A percentile compares a stretch with the other conserved stretches of the same genome.
phyloP scores from a whole-genome alignment of 2,888 invertebrate species.

The Marronus borbonicus region DNA sequence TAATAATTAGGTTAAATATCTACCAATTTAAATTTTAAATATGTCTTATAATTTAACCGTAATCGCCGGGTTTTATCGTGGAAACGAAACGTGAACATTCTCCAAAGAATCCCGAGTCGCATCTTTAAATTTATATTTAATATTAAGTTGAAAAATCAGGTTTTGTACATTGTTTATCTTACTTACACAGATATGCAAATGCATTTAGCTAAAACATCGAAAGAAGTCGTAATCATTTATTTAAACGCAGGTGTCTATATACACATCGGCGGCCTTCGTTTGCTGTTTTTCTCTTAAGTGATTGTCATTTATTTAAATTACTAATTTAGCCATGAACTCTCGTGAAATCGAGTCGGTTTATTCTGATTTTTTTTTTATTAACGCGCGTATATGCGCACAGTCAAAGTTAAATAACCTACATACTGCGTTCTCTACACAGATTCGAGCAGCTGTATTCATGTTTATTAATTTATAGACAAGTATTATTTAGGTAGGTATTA shows the following conservation, averaged over 20 bases:
- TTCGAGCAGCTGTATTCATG: not conserved
- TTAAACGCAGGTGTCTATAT: conserved; percentile 44
- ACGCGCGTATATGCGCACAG: not conserved
- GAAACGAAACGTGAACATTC: too few relatives aligned
- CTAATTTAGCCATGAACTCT: conserved; percentile 43
- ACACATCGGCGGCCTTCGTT: conserved; percentile 33
- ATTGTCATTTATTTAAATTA: conserved; percentile 46
- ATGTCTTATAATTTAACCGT: too few relatives aligned
- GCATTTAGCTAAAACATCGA: not conserved
- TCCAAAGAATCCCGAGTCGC: not conserved
- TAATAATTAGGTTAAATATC: too few relatives aligned
- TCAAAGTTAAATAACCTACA: conserved; percentile 19
- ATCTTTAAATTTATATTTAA: not conserved
- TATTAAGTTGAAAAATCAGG: conserved; percentile 1
- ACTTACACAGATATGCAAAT: conserved; percentile 19
- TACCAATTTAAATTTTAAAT: too few relatives aligned
- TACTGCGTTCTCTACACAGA: not conserved
- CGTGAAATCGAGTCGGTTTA: conserved; percentile 26
- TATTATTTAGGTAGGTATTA: conserved; percentile 6
- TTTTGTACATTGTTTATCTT: conserved; percentile 1
- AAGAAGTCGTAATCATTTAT: conserved; percentile 37
- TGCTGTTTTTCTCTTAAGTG: conserved; percentile 29
- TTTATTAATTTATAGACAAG: not conserved
- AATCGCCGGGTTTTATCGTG: too few relatives aligned
- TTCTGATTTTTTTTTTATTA: conserved; percentile 17